Evolutionary conservation across 2,113 vertebrate genomes (phyloP), one percentile per base, ranked within the genome.

Genomic region (Physeter macrocephalus): DNA sequence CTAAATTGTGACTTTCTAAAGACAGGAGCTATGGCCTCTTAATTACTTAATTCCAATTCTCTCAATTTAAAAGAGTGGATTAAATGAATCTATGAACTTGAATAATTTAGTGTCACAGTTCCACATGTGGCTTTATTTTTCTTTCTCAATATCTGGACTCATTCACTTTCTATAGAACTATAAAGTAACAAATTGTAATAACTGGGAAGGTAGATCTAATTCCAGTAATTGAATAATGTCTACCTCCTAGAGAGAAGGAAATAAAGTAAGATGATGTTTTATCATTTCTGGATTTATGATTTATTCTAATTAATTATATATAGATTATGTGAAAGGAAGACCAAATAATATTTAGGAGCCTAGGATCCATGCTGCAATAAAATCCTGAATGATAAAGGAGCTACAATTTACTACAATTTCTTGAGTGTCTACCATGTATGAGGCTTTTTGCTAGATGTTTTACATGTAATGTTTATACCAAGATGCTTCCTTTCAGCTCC

Each of bases 201-300:
- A 59, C 34, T 90, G 25, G 29, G 12, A 81, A 93, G 11, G 14
- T 10, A 77, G 27, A 34, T 81, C 31, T 82, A 90, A 81, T 96
- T 93, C 52, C 6, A 88, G 20, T 41, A 94, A 94, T 88, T 88
- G 77, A 94, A 8, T n/a, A 88, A 59, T 59, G 1, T 81, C 74
- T 81, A 71, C n/a, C 10, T 77, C 12, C 69, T 66, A 78, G 20
- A 88, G n/a, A 67, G 39, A 88, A 95, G 46, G 29, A 62, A 75
- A 95, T 72, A 43, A 81, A 82, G 61, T 88, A 81, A 94, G 14
- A 67, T 92, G 8, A 20, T 77, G 7, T 91, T 67, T 96, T 90
- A 49, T 80, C 52, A 97, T 94, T 96, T 77, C 4, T 41, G 90
- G 61, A 95, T 80, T 93, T 75, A 43, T 67, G 49, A 93, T 62